Base-by-base conservation (phyloP, 2,888 invertebrate genomes). In the Biston betularia region DNA sequence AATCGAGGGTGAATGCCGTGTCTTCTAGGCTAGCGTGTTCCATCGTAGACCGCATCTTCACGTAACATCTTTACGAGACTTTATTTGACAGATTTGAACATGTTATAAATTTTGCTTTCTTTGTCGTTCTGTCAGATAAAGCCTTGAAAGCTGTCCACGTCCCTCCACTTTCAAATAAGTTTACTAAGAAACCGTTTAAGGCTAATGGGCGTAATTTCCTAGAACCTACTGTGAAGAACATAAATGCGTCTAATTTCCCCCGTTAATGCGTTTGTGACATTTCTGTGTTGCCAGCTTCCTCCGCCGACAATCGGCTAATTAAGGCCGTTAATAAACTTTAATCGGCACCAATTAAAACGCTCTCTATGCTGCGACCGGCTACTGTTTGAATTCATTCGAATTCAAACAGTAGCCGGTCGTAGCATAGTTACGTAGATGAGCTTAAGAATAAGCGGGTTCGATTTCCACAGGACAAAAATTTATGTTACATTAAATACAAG, bases 261-360 rank as follows among this genome's bases (percentile, higher is more conserved):
- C 48, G 59, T 68, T 72, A 71, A 71, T 64, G 64, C 67, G 68
- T 75, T 66, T 58, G 72, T 71, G 69, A 75, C 75, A 77, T 76
- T 72, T 78, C 75, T 74, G 78, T 72, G 78, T 69, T 70, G 74
- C 63, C 75, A 75, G 71, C 79, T 74, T 78, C 78, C 75, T 71
- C 14, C 75, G 73, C 76, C 80, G 77, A 71, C 80, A 74, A 75
- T 77, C 73, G 48, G 64, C 77, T 81, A 87, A 87, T 88, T 88
- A 79, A 80, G 79, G 68, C 82, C 76, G 80, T 74, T 84, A 83
- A 84, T 85, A 79, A 80, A 83, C 75, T 81, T 83, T 85, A 85
- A 87, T 84, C 73, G 76, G 63, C 63, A 58, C 56, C 78, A 84
- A 87, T 87, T 86, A 85, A 79, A 69, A 59, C 65, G 70, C 76